phyloP scores from a whole-genome alignment of 2,797 vertebrate genomes.

The Sebastes taczanowskii region DNA sequence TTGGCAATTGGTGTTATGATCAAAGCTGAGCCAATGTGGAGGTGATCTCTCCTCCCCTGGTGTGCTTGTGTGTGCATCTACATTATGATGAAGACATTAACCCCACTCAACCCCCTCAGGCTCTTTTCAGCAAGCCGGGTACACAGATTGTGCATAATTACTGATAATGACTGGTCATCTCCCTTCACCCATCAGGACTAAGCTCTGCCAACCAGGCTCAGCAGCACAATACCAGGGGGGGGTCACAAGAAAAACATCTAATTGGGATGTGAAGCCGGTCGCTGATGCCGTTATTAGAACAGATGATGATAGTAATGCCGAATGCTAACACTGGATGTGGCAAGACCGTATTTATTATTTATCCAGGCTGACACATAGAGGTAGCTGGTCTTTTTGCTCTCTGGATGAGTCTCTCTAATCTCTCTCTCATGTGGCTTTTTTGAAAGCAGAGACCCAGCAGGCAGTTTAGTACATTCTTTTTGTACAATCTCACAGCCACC shows the following conservation, averaged over 20 bases:
- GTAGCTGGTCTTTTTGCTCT: constrained; percentile 3
- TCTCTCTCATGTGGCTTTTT: constrained; percentile 1
- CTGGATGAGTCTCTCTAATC: constrained; percentile 1
- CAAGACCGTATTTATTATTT: constrained; percentile 20
- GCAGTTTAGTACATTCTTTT: background rate
- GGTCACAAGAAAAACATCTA: constrained; percentile 31
- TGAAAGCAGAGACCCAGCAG: constrained; percentile 13
- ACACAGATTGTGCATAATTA: constrained; percentile 81
- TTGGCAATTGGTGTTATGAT: constrained; percentile 36
- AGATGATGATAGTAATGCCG: constrained; percentile 22
- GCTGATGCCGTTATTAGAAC: constrained; percentile 18
- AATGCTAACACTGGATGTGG: constrained; percentile 13
- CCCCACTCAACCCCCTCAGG: constrained; percentile 44
- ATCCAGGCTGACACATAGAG: constrained; percentile 2
- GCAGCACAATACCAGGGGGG: constrained; percentile 36
- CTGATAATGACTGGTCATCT: constrained; percentile 81
- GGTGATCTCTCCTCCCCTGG: constrained; percentile 41
- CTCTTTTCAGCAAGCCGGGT: constrained; percentile 46
- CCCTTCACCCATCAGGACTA: constrained; percentile 77
- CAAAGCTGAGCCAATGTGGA: constrained; percentile 54
- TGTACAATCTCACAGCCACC: background rate
- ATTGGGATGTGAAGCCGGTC: constrained; percentile 31
- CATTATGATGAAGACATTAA: constrained; percentile 79
- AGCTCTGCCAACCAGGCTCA: constrained; percentile 64
- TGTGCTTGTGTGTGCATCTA: constrained; percentile 35